Conservation (phyloP, 2,888 invertebrate genomes). For the Dione vanillae region DNA sequence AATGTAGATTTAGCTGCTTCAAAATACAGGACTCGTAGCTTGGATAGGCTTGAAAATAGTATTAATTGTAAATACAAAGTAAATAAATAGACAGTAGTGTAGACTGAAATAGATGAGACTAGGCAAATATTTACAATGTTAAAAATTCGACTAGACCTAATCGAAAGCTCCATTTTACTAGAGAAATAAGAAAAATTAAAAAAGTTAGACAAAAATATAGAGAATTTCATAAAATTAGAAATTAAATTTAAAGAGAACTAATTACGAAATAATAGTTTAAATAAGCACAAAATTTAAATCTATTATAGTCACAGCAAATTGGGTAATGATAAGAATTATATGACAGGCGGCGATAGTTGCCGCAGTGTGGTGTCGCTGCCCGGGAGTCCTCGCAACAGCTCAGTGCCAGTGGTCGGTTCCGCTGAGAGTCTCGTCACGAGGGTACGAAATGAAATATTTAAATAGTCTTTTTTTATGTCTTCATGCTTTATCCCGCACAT, state of each 20-base stretch:
- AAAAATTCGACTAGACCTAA: neutral
- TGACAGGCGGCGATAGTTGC: slow-evolving; percentile 72
- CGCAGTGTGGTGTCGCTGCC: slow-evolving; percentile 78
- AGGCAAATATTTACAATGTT: neutral
- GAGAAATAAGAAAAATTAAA: neutral
- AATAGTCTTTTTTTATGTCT: too few species aligned
- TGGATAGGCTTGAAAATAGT: slow-evolving; percentile 33
- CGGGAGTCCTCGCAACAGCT: slow-evolving; percentile 73
- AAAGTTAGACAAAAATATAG: neutral
- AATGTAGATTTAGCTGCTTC: slow-evolving; percentile 34
- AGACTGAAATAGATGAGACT: slow-evolving; percentile 9
- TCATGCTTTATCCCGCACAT: too few species aligned
- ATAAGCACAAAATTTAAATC: neutral
- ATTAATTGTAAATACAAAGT: slow-evolving; percentile 28
- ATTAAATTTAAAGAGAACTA: too few species aligned
- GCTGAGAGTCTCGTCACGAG: slow-evolving; percentile 98
- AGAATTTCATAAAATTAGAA: too few species aligned
- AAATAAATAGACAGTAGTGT: slow-evolving; percentile 31
- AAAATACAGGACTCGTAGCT: slow-evolving; percentile 25
- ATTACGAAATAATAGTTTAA: neutral
- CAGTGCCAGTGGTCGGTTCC: slow-evolving; percentile 94
- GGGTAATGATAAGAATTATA: slow-evolving; percentile 5
- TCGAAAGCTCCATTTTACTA: neutral
- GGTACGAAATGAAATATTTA: slow-evolving; percentile 79
- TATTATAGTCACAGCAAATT: neutral